phyloP scores from a whole-genome alignment of 2,888 invertebrate species.

The Spilosoma lubricipeda region DNA sequence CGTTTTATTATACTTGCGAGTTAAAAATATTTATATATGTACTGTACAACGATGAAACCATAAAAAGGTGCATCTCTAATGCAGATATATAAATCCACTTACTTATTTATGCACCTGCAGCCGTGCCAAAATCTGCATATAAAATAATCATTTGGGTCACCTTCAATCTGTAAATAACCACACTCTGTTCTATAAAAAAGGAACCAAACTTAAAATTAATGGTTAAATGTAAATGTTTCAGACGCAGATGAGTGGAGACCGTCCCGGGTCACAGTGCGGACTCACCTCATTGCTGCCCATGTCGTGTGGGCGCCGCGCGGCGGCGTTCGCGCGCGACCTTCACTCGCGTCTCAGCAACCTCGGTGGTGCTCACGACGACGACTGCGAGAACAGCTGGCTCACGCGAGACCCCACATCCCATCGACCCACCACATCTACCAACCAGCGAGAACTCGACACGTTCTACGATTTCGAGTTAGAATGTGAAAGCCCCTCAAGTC shows the following conservation, averaged over 20 bases:
- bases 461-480: slow-evolving; percentile 89
- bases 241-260: slow-evolving; percentile 86
- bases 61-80: slow-evolving; percentile 27
- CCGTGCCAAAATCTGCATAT: slow-evolving; percentile 46
- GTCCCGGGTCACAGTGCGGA: slow-evolving; percentile 87
- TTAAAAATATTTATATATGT: background rate
- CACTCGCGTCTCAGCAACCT: slow-evolving; percentile 91
- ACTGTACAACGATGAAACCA: slow-evolving; percentile 10
- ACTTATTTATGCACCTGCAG: slow-evolving; percentile 26
- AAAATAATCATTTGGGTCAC: slow-evolving; percentile 44
- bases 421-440: slow-evolving; percentile 60
- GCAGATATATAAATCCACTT: slow-evolving; percentile 33
- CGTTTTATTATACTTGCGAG: background rate
- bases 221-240: slow-evolving; percentile 60
- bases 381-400: slow-evolving; percentile 80
- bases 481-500: slow-evolving; percentile 90
- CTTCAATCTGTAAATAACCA: slow-evolving; percentile 41
- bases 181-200: background rate
- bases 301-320: slow-evolving; percentile 93
- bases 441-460: slow-evolving; percentile 83
- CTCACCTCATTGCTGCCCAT: slow-evolving; percentile 90
- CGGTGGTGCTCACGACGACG: slow-evolving; percentile 84
- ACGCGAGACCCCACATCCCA: slow-evolving; percentile 61
- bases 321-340: slow-evolving; percentile 92
- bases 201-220: slow-evolving; percentile 3